A percentile compares a stretch with the other conserved stretches of the same genome.
Conservation (phyloP, 2,888 invertebrate species). For the Lasius platythorax region DNA sequence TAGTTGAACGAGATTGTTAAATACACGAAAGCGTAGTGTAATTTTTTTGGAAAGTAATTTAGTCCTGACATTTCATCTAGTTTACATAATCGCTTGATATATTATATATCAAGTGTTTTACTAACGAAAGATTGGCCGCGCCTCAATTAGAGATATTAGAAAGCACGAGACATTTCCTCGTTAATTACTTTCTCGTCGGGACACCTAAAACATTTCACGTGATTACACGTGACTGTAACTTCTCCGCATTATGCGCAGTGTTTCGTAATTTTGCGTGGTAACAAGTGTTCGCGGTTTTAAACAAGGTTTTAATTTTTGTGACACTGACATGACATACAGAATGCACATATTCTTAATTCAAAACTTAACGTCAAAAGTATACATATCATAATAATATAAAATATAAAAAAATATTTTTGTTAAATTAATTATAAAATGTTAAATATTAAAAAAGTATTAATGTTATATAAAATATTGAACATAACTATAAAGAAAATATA, state of each 20-base stretch:
- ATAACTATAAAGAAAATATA: background rate
- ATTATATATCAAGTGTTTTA: conserved; percentile 28
- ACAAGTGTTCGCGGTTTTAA: conserved; percentile 39
- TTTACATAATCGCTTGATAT: conserved; percentile 46
- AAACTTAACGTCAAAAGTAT: background rate
- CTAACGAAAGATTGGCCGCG: conserved; percentile 10
- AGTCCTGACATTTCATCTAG: conserved; percentile 33
- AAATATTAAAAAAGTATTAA: background rate
- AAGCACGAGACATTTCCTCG: conserved; percentile 54
- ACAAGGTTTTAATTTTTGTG: conserved; percentile 55
- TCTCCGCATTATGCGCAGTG: background rate
- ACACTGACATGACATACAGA: conserved; percentile 37
- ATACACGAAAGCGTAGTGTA: background rate
- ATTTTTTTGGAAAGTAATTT: conserved; percentile 31
- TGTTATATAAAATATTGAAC: background rate
- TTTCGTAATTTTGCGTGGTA: conserved; percentile 42
- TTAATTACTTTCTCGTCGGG: conserved; percentile 52
- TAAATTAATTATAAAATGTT: background rate
- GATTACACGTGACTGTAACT: conserved; percentile 32
- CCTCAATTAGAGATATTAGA: conserved; percentile 39
- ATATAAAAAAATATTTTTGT: background rate
- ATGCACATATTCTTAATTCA: background rate
- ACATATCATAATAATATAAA: background rate
- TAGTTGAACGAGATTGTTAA: background rate
- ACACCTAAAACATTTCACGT: conserved; percentile 41